Percentiles rank a stretch among this genome's conserved stretches.
Evolutionary conservation across 1,140 invertebrate genomes (phyloP).

Genomic region (Drosophila pectinifera): DNA sequence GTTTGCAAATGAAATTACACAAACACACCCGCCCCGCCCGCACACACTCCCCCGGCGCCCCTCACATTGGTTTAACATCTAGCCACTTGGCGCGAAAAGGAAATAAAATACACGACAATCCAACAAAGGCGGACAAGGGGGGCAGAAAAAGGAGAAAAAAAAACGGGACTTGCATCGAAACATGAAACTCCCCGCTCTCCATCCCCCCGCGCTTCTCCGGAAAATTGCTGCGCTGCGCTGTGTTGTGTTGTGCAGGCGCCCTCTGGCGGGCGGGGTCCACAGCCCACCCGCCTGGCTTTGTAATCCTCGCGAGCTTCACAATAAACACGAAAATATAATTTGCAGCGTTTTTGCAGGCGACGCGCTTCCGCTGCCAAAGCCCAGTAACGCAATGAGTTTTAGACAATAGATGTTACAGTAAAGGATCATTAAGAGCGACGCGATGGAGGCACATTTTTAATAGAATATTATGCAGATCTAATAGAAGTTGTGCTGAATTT

Average conservation of each 20-base stretch:
- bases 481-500: too few relatives aligned
- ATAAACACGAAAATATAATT: slow-evolving; percentile 84
- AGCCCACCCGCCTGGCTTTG: slow-evolving; percentile 43
- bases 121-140: slow-evolving; percentile 36
- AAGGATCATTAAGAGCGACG: background rate
- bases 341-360: slow-evolving; percentile 67
- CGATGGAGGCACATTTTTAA: background rate
- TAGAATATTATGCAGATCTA: too few relatives aligned
- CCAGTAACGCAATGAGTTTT: slow-evolving; percentile 53
- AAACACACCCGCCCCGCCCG: slow-evolving; percentile 39
- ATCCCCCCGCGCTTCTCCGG: slow-evolving; percentile 13
- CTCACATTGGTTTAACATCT: slow-evolving; percentile 72
- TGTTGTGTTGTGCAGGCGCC: slow-evolving; percentile 14
- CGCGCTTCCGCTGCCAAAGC: slow-evolving; percentile 51
- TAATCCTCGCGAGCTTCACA: slow-evolving; percentile 77
- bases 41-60: slow-evolving; percentile 7
- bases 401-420: slow-evolving; percentile 44
- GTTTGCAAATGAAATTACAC: slow-evolving; percentile 81
- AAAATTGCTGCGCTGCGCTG: slow-evolving; percentile 35
- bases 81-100: slow-evolving; percentile 74
- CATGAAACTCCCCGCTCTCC: slow-evolving; percentile 35
- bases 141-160: slow-evolving; percentile 14
- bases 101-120: slow-evolving; percentile 66
- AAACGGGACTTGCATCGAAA: slow-evolving; percentile 50
- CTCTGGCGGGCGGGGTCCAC: slow-evolving; percentile 14